phyloP scores from a whole-genome alignment of 2,888 invertebrate species.

The Parascotia fuliginaria region DNA sequence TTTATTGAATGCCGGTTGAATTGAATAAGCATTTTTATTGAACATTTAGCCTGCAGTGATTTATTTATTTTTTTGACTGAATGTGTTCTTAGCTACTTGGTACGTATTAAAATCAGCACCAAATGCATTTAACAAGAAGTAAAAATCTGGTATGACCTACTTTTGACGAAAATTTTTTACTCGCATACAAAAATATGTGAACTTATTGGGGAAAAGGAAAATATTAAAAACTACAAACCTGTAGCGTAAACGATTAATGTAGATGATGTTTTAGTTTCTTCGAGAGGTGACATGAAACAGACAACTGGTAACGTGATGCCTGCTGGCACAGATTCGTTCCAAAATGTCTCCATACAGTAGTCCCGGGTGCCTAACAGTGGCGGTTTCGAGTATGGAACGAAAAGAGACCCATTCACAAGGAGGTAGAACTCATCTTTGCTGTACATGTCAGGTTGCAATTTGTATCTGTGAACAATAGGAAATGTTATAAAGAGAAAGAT shows the following conservation, averaged over 20 bases:
- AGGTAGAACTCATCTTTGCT: slow-evolving; percentile 85
- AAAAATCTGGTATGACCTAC: too few relatives aligned
- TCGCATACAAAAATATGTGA: too few relatives aligned
- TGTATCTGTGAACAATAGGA: slow-evolving; percentile 74
- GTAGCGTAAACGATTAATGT: slow-evolving; percentile 73
- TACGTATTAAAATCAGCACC: too few relatives aligned
- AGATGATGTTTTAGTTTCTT: slow-evolving; percentile 67
- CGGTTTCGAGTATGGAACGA: slow-evolving; percentile 77
- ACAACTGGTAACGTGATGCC: slow-evolving; percentile 83
- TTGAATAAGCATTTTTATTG: too few relatives aligned
- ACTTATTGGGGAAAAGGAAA: too few relatives aligned
- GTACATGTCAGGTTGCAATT: slow-evolving; percentile 77
- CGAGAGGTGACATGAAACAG: slow-evolving; percentile 74
- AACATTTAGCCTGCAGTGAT: too few relatives aligned
- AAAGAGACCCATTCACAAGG: slow-evolving; percentile 85
- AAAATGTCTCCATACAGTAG: slow-evolving; percentile 87
- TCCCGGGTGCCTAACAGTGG: slow-evolving; percentile 79
- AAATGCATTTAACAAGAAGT: too few relatives aligned
- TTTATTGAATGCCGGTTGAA: too few relatives aligned
- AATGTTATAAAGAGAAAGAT: too few relatives aligned
- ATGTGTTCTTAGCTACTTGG: too few relatives aligned
- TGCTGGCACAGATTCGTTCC: slow-evolving; percentile 72
- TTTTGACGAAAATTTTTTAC: too few relatives aligned
- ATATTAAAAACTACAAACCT: slow-evolving; percentile 53
- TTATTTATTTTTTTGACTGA: too few relatives aligned